A percentile compares a stretch with the other conserved stretches of the same genome.
Evolutionary conservation across 64 coral and sea anemone species (phyloP).

Genomic region (Acropora tenuis): DNA sequence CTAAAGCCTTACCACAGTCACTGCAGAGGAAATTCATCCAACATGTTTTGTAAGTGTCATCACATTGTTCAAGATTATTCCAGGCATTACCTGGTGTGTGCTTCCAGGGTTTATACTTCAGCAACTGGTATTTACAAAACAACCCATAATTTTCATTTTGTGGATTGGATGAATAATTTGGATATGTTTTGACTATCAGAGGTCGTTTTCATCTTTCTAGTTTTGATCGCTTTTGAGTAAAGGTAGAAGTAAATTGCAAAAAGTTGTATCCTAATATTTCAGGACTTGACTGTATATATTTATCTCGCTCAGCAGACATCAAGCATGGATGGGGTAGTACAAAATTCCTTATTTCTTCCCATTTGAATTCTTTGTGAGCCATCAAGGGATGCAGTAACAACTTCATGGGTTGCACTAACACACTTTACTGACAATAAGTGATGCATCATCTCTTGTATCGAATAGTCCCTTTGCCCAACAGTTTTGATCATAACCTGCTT

Average conservation of each 20-base stretch:
- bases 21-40: slow-evolving; percentile 17
- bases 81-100: slow-evolving; percentile 8
- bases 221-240: not conserved
- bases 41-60: slow-evolving; percentile 30
- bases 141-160: slow-evolving; percentile 50
- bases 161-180: slow-evolving; percentile 58
- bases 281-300: slow-evolving; percentile 8
- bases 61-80: slow-evolving; percentile 33
- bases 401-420: slow-evolving; percentile 29
- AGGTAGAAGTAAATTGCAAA: slow-evolving; percentile 23
- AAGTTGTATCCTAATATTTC: slow-evolving; percentile 51
- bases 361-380: slow-evolving; percentile 29
- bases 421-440: slow-evolving; percentile 41
- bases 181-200: slow-evolving; percentile 54
- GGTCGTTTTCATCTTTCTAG: slow-evolving; percentile 18
- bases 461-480: slow-evolving; percentile 8
- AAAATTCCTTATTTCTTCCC: not conserved
- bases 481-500: not conserved
- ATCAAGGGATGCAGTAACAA: slow-evolving; percentile 50
- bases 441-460: slow-evolving; percentile 32
- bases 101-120: slow-evolving; percentile 64
- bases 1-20: not conserved
- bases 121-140: slow-evolving; percentile 52
- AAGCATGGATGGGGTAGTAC: slow-evolving; percentile 50
- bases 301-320: slow-evolving; percentile 28